Percentiles rank a stretch among this genome's conserved stretches.
These are phyloP conservation scores for Diarsia dahlii DNA, from an alignment of 2,888 invertebrate species.

Conservation along the genomic window DNA sequence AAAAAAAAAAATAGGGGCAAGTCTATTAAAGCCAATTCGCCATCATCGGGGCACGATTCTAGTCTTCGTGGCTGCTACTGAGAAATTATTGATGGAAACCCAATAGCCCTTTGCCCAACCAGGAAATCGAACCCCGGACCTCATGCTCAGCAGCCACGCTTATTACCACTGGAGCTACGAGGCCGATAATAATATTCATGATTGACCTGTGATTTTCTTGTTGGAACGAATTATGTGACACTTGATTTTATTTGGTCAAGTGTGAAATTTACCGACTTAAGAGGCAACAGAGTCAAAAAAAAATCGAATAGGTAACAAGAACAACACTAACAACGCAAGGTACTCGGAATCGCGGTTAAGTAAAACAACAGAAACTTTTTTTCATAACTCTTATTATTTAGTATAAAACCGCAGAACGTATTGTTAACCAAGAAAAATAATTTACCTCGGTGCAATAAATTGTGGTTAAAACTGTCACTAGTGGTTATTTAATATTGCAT, in stretches of 20 bases:
- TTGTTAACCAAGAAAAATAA: not conserved
- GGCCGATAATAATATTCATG: not conserved
- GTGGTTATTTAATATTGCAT: not conserved
- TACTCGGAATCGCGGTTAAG: not conserved
- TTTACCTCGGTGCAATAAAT: not conserved
- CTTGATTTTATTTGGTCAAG: not conserved
- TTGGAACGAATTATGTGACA: constrained; percentile 19
- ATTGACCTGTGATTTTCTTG: constrained; percentile 12
- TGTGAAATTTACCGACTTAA: not conserved
- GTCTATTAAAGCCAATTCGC: too few relatives aligned
- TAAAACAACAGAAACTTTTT: not conserved
- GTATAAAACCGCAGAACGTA: constrained; percentile 13
- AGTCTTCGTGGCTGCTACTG: not conserved
- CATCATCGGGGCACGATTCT: not conserved
- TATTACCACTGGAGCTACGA: not conserved
- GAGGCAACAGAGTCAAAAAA: too few relatives aligned
- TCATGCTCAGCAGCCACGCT: not conserved
- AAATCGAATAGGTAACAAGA: too few relatives aligned
- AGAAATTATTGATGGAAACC: not conserved
- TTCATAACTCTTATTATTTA: constrained; percentile 9
- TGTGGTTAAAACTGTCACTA: not conserved
- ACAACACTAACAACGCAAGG: too few relatives aligned
- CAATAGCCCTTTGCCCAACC: not conserved
- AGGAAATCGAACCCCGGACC: not conserved
- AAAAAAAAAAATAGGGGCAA: too few relatives aligned